Conservation (phyloP, 1,140 invertebrate genomes). For the Meloidogyne hapla region DNA sequence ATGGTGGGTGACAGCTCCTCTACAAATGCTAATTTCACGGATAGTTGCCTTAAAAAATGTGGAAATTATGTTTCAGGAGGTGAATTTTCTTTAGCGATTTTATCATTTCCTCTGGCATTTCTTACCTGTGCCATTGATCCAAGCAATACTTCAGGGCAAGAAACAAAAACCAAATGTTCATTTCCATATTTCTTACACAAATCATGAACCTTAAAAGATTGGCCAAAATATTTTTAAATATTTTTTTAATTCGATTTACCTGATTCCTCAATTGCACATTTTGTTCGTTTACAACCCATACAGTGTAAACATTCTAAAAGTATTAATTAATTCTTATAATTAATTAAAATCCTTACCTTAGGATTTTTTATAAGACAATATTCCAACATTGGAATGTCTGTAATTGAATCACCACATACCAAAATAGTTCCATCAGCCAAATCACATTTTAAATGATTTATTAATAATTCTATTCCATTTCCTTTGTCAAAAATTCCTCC, state of each 20-base stretch:
- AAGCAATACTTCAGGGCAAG: constrained; percentile 59
- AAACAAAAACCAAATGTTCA: constrained; percentile 57
- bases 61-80: constrained; percentile 23
- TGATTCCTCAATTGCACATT: constrained; percentile 43
- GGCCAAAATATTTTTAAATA: neutral
- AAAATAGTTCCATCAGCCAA: constrained; percentile 54
- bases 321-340: neutral
- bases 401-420: constrained; percentile 61
- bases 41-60: constrained; percentile 39
- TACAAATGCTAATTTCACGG: constrained; percentile 47
- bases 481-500: constrained; percentile 63
- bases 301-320: constrained; percentile 55
- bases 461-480: constrained; percentile 56
- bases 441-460: constrained; percentile 58
- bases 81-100: too few species aligned
- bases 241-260: constrained; percentile 19
- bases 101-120: neutral
- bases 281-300: constrained; percentile 57
- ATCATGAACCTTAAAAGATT: constrained; percentile 50
- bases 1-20: constrained; percentile 15
- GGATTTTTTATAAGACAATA: constrained; percentile 52
- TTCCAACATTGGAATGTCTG: constrained; percentile 62
- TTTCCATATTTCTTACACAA: constrained; percentile 53
- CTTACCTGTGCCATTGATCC: constrained; percentile 60
- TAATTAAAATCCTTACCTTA: constrained; percentile 14